These are phyloP conservation scores for Zosterops lateralis DNA, from an alignment of 2,113 vertebrate species.

Conservation along the genomic window DNA sequence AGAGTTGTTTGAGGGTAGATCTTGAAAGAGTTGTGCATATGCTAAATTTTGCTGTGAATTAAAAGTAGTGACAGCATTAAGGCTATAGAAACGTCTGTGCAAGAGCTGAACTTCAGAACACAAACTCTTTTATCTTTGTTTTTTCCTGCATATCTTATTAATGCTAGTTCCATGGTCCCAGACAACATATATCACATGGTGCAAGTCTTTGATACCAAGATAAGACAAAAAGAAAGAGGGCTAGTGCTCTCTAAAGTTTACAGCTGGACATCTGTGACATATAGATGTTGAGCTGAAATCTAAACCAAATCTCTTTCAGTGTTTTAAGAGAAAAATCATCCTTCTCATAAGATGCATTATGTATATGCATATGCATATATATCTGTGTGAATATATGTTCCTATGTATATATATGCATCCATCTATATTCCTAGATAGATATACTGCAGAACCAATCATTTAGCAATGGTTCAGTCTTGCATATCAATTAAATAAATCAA, in stretches of 20 bases:
- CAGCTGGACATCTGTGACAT: slow-evolving; percentile 4
- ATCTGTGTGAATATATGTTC: neutral
- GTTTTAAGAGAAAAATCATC: neutral
- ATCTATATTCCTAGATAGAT: neutral
- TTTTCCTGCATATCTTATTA: slow-evolving; percentile 14
- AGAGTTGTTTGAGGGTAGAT: neutral
- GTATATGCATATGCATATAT: neutral
- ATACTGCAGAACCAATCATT: neutral
- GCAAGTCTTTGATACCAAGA: slow-evolving; percentile 39
- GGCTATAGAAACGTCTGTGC: neutral
- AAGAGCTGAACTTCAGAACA: neutral
- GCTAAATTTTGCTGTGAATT: neutral
- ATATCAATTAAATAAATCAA: neutral
- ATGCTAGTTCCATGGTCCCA: neutral
- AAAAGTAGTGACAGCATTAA: neutral
- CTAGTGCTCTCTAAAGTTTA: slow-evolving; percentile 3
- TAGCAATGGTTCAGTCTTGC: neutral
- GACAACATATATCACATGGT: neutral
- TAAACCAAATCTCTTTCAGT: neutral
- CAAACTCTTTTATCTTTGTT: slow-evolving; percentile 27
- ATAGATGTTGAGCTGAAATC: neutral
- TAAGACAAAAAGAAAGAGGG: neutral
- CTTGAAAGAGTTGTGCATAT: neutral
- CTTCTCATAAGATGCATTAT: neutral
- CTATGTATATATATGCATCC: neutral